Conservation (phyloP, 2,113 vertebrate species). For the Suricata suricatta region DNA sequence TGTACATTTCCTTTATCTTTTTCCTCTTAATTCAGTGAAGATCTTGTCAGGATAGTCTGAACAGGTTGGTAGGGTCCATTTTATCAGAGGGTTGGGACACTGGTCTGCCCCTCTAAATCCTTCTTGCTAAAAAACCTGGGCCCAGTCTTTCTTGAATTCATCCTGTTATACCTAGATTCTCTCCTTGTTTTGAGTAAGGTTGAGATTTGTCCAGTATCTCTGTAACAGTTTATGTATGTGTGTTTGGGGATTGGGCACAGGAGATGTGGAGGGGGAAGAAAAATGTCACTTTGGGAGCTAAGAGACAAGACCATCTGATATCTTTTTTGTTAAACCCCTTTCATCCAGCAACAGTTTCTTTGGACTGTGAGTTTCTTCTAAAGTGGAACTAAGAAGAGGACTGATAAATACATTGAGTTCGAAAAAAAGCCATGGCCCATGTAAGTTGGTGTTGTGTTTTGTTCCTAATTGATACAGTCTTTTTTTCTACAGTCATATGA, state of each 20-base stretch:
- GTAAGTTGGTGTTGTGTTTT: conserved; percentile 37
- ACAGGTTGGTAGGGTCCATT: background rate
- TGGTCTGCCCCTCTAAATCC: background rate
- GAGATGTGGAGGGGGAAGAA: background rate
- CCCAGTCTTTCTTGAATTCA: background rate
- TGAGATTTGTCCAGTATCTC: background rate
- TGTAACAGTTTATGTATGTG: background rate
- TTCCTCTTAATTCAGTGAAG: background rate
- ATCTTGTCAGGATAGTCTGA: background rate
- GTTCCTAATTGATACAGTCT: background rate
- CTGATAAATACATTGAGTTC: background rate
- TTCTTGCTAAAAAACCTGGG: background rate
- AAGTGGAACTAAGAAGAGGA: conserved; percentile 37
- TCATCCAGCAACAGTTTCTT: conserved; percentile 24
- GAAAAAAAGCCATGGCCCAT: conserved; percentile 36
- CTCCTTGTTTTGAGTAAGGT: background rate
- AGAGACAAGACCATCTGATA: background rate
- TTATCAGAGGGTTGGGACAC: background rate
- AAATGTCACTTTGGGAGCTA: background rate
- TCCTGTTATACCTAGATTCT: background rate
- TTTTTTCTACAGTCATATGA: background rate
- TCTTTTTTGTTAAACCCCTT: background rate
- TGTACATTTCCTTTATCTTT: background rate
- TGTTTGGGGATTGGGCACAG: background rate
- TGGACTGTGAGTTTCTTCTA: conserved; percentile 40